Conservation (phyloP, 1,140 invertebrate genomes). For the Holcopasites calliopsidis region DNA sequence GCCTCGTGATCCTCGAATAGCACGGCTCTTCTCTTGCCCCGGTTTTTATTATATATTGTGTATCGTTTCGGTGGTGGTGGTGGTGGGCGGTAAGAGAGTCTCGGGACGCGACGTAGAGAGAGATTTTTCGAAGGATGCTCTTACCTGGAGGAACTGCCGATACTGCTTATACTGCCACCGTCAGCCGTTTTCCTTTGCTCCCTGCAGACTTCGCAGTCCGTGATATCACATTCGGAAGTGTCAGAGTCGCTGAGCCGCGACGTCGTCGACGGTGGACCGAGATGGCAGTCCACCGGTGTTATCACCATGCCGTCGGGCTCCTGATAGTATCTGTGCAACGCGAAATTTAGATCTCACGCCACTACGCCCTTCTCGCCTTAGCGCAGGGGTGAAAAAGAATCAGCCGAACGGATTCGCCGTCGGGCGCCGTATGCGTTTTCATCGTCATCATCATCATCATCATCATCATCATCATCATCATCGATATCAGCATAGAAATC, state of each 20-base stretch:
- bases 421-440: background rate
- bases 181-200: constrained; percentile 84
- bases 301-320: constrained; percentile 81
- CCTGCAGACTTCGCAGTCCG: constrained; percentile 84
- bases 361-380: constrained; percentile 35
- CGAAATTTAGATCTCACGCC: constrained; percentile 42
- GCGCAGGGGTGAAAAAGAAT: constrained; percentile 39
- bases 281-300: constrained; percentile 89
- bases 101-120: constrained; percentile 25
- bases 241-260: constrained; percentile 95
- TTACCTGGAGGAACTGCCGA: constrained; percentile 91
- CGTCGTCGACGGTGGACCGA: constrained; percentile 93
- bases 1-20: no score
- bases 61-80: background rate
- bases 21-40: no score
- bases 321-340: constrained; percentile 70
- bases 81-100: background rate
- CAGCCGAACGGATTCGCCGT: constrained; percentile 27
- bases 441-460: no score
- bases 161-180: constrained; percentile 90
- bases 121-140: constrained; percentile 51
- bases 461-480: no score
- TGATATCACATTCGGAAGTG: constrained; percentile 93
- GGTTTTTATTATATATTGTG: background rate
- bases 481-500: no score